These are phyloP conservation scores for Neotoma lepida DNA, from an alignment of 2,113 vertebrate genomes.

Conservation along the genomic window DNA sequence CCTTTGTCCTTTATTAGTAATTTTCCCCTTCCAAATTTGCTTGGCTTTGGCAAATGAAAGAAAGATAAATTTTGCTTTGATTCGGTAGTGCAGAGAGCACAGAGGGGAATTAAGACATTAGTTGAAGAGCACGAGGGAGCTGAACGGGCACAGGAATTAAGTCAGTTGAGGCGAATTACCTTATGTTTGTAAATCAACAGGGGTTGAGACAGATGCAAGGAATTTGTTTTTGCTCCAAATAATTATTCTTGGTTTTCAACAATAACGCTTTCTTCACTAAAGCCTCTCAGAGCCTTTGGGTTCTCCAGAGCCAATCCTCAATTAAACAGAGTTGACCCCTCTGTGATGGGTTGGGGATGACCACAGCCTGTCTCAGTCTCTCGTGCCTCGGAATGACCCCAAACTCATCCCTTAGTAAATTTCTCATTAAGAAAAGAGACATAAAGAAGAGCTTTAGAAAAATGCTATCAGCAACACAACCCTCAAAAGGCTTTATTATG, in stretches of 20 bases:
- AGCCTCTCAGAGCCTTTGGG: background rate
- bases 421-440: constrained; percentile 59
- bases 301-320: background rate
- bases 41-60: constrained; percentile 74
- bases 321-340: background rate
- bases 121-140: constrained; percentile 75
- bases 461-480: background rate
- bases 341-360: background rate
- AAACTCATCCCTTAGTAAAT: constrained; percentile 13
- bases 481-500: background rate
- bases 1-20: constrained; percentile 74
- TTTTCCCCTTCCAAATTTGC: constrained; percentile 72
- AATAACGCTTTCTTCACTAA: background rate
- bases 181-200: constrained; percentile 75
- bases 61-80: constrained; percentile 83
- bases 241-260: constrained; percentile 76
- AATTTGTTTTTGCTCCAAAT: constrained; percentile 69
- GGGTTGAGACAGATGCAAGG: constrained; percentile 61
- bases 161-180: constrained; percentile 76
- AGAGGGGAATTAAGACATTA: constrained; percentile 74
- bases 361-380: background rate
- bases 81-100: constrained; percentile 61
- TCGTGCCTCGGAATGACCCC: background rate
- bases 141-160: constrained; percentile 74
- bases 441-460: constrained; percentile 49